Evolutionary conservation across 2,888 invertebrate genomes (phyloP).

Genomic region (Ceriagrion tenellum): DNA sequence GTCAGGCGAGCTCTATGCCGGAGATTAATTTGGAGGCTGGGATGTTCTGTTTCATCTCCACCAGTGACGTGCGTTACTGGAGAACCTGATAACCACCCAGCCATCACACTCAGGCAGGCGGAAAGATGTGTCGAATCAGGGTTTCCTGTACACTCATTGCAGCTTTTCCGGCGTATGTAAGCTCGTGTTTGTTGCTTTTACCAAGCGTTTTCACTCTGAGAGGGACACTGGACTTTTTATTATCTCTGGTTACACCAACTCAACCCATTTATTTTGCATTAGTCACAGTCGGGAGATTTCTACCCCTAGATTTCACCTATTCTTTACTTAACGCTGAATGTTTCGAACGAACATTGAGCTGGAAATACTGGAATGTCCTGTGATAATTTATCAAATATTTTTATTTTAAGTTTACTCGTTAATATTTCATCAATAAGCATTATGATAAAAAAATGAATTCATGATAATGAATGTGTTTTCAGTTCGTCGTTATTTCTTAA

Average conservation of each 20-base stretch:
- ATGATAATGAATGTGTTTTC: no score
- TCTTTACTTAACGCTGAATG: no score
- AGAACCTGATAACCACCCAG: not conserved
- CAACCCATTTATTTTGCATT: not conserved
- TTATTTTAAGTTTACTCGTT: no score
- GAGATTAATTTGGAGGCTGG: not conserved
- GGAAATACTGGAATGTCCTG: no score
- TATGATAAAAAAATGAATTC: no score
- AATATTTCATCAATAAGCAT: no score
- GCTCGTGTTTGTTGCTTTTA: not conserved
- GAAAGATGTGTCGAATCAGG: not conserved
- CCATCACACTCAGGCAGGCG: not conserved
- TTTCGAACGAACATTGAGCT: no score
- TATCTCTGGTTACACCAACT: not conserved
- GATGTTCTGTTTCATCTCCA: constrained; percentile 10
- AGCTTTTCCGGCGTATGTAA: not conserved
- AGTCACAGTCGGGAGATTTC: not conserved
- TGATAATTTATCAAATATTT: no score
- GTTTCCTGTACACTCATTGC: not conserved
- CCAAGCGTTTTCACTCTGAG: not conserved
- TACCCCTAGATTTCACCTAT: not conserved
- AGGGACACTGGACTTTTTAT: not conserved
- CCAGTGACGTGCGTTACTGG: not conserved
- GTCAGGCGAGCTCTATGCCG: not conserved
- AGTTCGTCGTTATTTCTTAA: no score